phyloP scores from a whole-genome alignment of 2,113 vertebrate species.

The Andinoacara biseriatus region DNA sequence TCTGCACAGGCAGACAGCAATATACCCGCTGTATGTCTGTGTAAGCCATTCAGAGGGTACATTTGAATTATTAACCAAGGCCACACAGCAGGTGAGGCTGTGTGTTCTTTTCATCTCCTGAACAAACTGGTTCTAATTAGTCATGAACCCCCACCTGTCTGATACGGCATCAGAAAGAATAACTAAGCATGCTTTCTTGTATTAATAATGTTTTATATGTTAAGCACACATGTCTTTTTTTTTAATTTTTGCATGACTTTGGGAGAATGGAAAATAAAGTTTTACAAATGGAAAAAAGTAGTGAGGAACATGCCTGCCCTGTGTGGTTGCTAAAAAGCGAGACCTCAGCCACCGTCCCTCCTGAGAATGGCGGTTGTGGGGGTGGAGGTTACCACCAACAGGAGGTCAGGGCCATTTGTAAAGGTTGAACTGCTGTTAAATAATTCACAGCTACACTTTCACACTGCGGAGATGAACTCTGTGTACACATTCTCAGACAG shows the following conservation, averaged over 20 bases:
- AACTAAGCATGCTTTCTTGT: slow-evolving; percentile 11
- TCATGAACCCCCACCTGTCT: slow-evolving; percentile 18
- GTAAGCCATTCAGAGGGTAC: slow-evolving; percentile 20
- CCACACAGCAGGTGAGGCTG: slow-evolving; percentile 45
- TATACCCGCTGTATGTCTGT: background rate
- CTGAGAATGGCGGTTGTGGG: background rate
- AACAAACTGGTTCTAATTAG: slow-evolving; percentile 48
- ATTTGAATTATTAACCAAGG: slow-evolving; percentile 63
- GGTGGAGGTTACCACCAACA: slow-evolving; percentile 3
- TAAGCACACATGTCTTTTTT: rapidly evolving
- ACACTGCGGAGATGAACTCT: slow-evolving; percentile 19
- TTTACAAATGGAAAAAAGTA: background rate
- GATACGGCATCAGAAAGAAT: slow-evolving; percentile 37
- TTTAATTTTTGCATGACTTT: background rate
- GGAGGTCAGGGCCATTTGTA: slow-evolving; percentile 36
- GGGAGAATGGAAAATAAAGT: rapidly evolving
- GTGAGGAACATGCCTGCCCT: background rate
- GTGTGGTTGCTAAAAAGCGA: background rate
- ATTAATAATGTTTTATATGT: background rate
- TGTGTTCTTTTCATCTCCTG: slow-evolving; percentile 39
- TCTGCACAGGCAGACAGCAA: rapidly evolving
- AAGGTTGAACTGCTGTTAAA: slow-evolving; percentile 54
- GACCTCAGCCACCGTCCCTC: background rate
- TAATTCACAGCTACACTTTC: slow-evolving; percentile 47
- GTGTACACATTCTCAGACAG: background rate